Base-by-base conservation (phyloP, 2,888 invertebrate species). In the Hypolimnas misippus region DNA sequence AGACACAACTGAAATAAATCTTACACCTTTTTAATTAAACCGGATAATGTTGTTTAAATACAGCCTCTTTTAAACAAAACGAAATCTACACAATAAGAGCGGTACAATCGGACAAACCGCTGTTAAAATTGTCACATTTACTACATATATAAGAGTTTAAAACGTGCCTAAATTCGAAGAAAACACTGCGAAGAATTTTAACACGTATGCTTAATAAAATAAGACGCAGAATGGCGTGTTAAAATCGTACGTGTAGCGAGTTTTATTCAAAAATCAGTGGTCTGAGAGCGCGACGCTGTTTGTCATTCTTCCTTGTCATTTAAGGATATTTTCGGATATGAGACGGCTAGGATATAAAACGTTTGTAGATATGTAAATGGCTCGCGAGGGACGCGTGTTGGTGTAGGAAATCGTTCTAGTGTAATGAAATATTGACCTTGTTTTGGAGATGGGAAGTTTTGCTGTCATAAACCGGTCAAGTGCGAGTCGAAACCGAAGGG, bases 301-400 rank as follows among this genome's bases (percentile, higher is more conserved):
- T 81, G 82, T 84, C 82, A 81, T 78, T 70, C 64, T 72, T 70
- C 73, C 74, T 67, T 80, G 83, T 82, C 80, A 81, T 78, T 76
- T 78, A 79, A 74, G 74, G 74, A 70, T 71, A 63, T 77, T 78
- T 77, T 75, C 71, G 70, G 59, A 57, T 63, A 63, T 65, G 62
- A 62, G 62, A 58, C 29, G 62, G 49, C 35, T 62, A 16, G 57
- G 63, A 60, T 60, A 57, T 65, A 53, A 64, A 64, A 57, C 55
- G 55, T 29, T 63, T 56, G 35, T 44, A 35, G 35, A 50, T 14
- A 52, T 51, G 59, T 56, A 38, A 54, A 46, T 54, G 52, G 42
- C 55, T 46, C 49, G 31, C 50, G 17, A n/a, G 12, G 8, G 44
- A 8, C 35, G n/a, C n/a, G n/a, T n/a, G n/a, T n/a, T 46, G 19